Base-by-base conservation (phyloP, 2,113 vertebrate genomes). In the Neomonachus schauinslandi region DNA sequence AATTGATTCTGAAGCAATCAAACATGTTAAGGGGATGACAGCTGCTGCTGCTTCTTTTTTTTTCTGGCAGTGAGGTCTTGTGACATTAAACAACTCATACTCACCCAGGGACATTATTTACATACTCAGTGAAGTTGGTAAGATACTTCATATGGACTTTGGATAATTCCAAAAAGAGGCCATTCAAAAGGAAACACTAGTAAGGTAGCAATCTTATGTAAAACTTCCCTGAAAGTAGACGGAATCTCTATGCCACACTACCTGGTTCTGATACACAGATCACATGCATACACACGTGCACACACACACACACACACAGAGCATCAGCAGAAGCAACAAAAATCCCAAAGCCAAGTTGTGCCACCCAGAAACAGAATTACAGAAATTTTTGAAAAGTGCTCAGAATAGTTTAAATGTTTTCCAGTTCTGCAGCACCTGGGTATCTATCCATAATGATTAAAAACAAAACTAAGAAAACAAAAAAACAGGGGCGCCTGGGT, bases 1-100 rank as follows among this genome's bases (percentile, higher is more conserved):
- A 82, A 86, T 26, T 97, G 77, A 96, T 95, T 95, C 46, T 72
- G 81, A 92, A 87, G 15, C 49, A 90, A n/a, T 28, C 13, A 94
- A 28, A 53, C 31, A 82, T 10, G n/a, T 86, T 63, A 4, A 87
- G 67, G 12, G 39, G 69, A 92, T 89, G 36, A 93, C 31, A 86
- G 76, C 46, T 53, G 6, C 51, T 11, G 12, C 39, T 61, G 65
- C 11, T 76, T 19, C 57, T 96, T 10, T 31, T 31, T 72, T 22
- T 24, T 85, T 39, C 57, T 39, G 26, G 46, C n/a, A 87, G 8
- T 94, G 33, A 86, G 67, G 24, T 46, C 36, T 94, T 88, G 0
- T 36, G 49, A n/a, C 36, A 94, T 76, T 51, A 95, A 96, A 65
- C 72, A 97, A 91, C 63, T 95, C 67, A 79, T 39, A 95, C 5